Evolutionary conservation across 2,797 vertebrate genomes (phyloP), one percentile per base, ranked within the genome.

Genomic region (Aratinga solstitialis): DNA sequence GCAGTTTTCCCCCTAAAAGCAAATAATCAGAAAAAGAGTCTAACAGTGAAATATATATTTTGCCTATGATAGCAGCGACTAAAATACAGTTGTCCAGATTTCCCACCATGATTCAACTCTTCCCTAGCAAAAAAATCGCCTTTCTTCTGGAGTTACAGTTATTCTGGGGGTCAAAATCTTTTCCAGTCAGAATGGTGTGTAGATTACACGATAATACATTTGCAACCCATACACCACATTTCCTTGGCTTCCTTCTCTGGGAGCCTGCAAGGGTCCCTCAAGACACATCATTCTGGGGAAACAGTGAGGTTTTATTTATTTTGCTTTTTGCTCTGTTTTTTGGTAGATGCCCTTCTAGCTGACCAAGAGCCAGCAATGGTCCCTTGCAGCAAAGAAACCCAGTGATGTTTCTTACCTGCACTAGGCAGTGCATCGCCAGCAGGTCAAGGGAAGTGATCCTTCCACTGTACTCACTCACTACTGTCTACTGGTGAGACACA

Each of bases 261-360:
- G 21, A 90, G 45, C 3, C 48, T 77, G 15, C 11, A 67, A 72
- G 26, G 5, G 12, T 61, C 71, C 24, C 24, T 13, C 51, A 61
- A 53, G 51, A 48, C 5, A 5, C 13, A 23, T 30, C 10, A 71
- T 42, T 84, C 58, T 63, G 67, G 36, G 15, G 9, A 92, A 63
- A 63, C 0, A 1, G 1, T 27, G 26, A 13, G 17, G 13, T 2
- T 4, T 32, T 38, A 58, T 51, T 13, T 11, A 8, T 20, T 78
- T 84, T 62, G 29, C 7, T 68, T 58, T 92, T 29, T 69, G 18
- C 36, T 56, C 13, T 50, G 4, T 10, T 65, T 43, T 93, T 61
- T 29, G 15, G 9, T 19, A 76, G n/a, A 62, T 65, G 4, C 19
- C 6, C 22, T 73, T 66, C 45, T 40, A 66, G 27, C 14, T 56